Conservation (phyloP, 2,888 invertebrate species). For the Aphidius colemani region DNA sequence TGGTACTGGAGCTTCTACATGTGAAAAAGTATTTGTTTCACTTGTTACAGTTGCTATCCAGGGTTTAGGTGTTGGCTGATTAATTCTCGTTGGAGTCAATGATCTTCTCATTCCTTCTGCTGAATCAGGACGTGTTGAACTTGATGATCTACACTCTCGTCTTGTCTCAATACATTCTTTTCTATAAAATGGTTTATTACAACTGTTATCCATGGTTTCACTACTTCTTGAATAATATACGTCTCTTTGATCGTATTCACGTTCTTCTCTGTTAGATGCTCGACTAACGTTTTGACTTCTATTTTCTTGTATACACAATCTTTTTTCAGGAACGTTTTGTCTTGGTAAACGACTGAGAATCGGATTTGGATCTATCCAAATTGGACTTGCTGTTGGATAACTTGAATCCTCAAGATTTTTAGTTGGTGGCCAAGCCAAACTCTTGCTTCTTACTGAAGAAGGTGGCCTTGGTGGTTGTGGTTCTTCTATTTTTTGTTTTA, state of each 20-base stretch:
- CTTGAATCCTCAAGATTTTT: conserved; percentile 54
- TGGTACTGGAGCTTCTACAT: conserved; percentile 40
- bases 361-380: conserved; percentile 56
- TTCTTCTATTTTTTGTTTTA: conserved; percentile 29
- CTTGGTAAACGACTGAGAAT: conserved; percentile 43
- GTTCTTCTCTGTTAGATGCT: conserved; percentile 21
- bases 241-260: conserved; percentile 29
- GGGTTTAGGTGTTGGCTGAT: conserved; percentile 54
- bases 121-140: conserved; percentile 46
- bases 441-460: conserved; percentile 45
- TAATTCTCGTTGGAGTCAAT: conserved; percentile 54
- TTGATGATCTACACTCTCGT: conserved; percentile 37
- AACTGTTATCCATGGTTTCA: conserved; percentile 52
- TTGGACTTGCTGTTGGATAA: conserved; percentile 56
- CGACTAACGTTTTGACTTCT: conserved; percentile 30
- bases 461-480: conserved; percentile 32
- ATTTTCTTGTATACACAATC: conserved; percentile 43
- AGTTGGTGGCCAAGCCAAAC: conserved; percentile 52
- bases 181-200: conserved; percentile 50
- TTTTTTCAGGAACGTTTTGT: conserved; percentile 48
- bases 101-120: conserved; percentile 53
- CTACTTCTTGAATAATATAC: conserved; percentile 28
- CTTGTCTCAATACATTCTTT: conserved; percentile 42
- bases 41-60: conserved; percentile 56
- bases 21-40: conserved; percentile 48